Conservation (phyloP, 2,888 invertebrate genomes). For the Ornithoptera alexandrae region DNA sequence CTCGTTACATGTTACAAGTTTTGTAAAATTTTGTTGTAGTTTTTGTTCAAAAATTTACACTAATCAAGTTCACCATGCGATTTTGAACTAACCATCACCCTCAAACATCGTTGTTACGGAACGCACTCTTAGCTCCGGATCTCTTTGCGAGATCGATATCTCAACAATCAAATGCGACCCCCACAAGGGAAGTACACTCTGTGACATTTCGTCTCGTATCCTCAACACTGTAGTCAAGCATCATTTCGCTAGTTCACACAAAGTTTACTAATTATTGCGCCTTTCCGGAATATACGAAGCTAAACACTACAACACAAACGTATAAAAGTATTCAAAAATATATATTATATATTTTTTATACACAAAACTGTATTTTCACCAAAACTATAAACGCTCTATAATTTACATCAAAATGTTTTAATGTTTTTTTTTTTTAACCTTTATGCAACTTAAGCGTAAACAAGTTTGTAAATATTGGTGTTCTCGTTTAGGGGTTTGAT, state of each 20-base stretch:
- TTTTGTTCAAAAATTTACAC: slow-evolving; percentile 4
- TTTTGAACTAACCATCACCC: slow-evolving; percentile 13
- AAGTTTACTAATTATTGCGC: not conserved
- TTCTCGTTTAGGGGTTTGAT: slow-evolving; percentile 14
- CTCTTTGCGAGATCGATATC: not conserved
- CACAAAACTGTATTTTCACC: slow-evolving; percentile 26
- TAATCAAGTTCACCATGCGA: slow-evolving; percentile 2
- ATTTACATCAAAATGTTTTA: slow-evolving; percentile 12
- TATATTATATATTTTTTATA: slow-evolving; percentile 19
- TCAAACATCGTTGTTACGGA: slow-evolving; percentile 2
- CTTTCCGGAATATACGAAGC: slow-evolving; percentile 17
- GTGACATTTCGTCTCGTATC: slow-evolving; percentile 1
- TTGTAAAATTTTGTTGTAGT: slow-evolving; percentile 13
- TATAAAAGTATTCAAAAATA: slow-evolving; percentile 31
- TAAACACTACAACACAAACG: slow-evolving; percentile 23
- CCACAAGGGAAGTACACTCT: not conserved
- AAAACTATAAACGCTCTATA: slow-evolving; percentile 25
- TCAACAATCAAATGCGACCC: not conserved
- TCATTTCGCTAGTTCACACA: not conserved
- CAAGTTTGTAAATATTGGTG: slow-evolving; percentile 26
- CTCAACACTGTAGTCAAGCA: not conserved
- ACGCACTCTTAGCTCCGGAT: not conserved
- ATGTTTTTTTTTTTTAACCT: slow-evolving; percentile 10
- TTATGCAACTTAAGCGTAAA: slow-evolving; percentile 28
- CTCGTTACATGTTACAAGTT: not conserved